Conservation (phyloP, 2,113 vertebrate species). For the Euleptes europaea region DNA sequence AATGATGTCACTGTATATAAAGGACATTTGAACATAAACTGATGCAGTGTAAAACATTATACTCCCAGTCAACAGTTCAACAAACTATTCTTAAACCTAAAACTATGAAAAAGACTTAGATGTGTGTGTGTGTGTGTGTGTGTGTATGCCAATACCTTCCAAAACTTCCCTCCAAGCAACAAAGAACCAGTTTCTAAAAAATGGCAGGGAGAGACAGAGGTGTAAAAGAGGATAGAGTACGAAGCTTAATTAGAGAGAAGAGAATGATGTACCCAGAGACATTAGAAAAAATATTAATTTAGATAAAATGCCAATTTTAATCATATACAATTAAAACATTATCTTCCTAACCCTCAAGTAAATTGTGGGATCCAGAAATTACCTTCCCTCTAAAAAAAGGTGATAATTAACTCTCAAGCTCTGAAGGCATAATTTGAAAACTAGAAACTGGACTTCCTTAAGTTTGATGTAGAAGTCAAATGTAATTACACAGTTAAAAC, state of each 20-base stretch:
- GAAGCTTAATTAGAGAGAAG: background rate
- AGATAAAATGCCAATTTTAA: conserved; percentile 1
- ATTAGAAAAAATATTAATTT: background rate
- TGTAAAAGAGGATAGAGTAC: background rate
- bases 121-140: too few species aligned
- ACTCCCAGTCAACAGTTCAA: background rate
- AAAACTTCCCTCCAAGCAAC: background rate
- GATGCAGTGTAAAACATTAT: too few species aligned
- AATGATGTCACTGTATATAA: too few species aligned
- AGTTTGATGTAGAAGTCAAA: background rate
- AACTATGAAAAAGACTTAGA: background rate
- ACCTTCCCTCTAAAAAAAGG: background rate
- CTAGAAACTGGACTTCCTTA: background rate
- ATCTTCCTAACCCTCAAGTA: background rate
- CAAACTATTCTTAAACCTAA: background rate
- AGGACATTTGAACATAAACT: too few species aligned
- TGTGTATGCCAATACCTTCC: background rate
- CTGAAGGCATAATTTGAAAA: conserved; percentile 3
- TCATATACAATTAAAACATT: background rate
- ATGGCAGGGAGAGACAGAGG: background rate
- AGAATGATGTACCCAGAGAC: background rate
- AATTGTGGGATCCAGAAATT: background rate
- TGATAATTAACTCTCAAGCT: background rate
- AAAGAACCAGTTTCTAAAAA: background rate
- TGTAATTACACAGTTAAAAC: background rate